phyloP scores from a whole-genome alignment of 2,888 invertebrate genomes.

The Thera britannica region DNA sequence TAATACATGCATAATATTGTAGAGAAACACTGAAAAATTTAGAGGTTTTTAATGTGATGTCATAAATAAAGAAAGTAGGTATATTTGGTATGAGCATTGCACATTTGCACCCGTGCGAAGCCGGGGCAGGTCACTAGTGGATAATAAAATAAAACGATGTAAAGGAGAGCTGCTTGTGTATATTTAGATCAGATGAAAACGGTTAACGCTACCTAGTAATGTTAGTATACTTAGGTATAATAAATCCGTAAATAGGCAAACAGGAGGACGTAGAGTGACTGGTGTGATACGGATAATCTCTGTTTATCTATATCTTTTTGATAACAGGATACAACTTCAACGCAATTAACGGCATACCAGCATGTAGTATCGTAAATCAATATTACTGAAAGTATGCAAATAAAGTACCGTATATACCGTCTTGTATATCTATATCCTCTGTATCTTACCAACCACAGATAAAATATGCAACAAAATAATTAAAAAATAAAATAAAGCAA shows the following conservation, averaged over 20 bases:
- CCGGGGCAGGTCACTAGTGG: too few species aligned
- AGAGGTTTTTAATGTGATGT: too few species aligned
- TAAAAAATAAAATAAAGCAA: slow-evolving; percentile 6
- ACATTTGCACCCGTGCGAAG: too few species aligned
- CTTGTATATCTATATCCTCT: too few species aligned
- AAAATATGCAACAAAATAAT: neutral
- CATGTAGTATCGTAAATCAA: neutral
- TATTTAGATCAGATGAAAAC: neutral
- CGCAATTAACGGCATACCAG: neutral
- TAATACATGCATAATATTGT: too few species aligned
- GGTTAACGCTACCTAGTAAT: neutral
- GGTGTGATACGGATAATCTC: neutral
- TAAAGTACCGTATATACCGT: neutral
- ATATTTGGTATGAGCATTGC: too few species aligned
- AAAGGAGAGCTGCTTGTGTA: neutral
- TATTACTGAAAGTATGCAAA: neutral
- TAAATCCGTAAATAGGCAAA: neutral
- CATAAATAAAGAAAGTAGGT: too few species aligned
- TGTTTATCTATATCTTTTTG: neutral
- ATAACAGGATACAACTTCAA: neutral
- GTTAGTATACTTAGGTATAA: neutral
- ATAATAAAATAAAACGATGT: too few species aligned
- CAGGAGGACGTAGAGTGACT: neutral
- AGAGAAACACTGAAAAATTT: too few species aligned
- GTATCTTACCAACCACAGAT: too few species aligned